Base-by-base conservation (phyloP, 30 jellyfish, hydroid and myxozoan species). In the Pelagia noctiluca region DNA sequence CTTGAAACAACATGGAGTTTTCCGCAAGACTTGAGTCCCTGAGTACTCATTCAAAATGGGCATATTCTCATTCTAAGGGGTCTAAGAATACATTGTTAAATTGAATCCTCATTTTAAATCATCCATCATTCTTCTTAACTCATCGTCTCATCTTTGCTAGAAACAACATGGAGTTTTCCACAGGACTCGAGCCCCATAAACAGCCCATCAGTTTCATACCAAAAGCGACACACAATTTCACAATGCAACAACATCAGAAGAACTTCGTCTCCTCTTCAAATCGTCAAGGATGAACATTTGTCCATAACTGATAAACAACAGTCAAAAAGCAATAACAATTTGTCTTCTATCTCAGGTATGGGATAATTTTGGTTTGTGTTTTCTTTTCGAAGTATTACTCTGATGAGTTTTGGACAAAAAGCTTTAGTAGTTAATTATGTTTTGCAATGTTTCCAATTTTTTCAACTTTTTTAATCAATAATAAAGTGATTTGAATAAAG, bases 141-240 rank as follows among this genome's bases (percentile, higher is more conserved):
- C 2, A 18, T 76, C 23, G 22, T 30, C 35, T 54, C n/a, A 22
- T 33, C 16, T 25, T 31, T 61, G 57, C 16, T 73, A 85, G 95
- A 85, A 46, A 63, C 89, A 60, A 42, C 83, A 5, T 85, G 95
- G 95, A 26, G 18, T 21, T 67, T 67, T 26, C 95, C 95, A 37
- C 65, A 57, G 22, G 42, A 8, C 1, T 2, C 53, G 2, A 80
- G 78, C 31, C 91, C 91, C 8, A 49, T 50, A 18, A 81, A 65
- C 19, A 42, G 84, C 37, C 84, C 84, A 8, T 84, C 91, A 0
- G 70, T 74, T 7, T 66, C 91, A 8, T 70, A 42, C 13, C 79
- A 84, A 0, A 81, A 81, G 49, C 66, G 91, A 36, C 90, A 80
- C 54, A 81, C 91, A 4, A 81, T 81, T n/a, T 71, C 91, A 50